Percentiles rank a stretch among this genome's conserved stretches.
Evolutionary conservation across 2,113 vertebrate species (phyloP).

Genomic region (Xenopus borealis): DNA sequence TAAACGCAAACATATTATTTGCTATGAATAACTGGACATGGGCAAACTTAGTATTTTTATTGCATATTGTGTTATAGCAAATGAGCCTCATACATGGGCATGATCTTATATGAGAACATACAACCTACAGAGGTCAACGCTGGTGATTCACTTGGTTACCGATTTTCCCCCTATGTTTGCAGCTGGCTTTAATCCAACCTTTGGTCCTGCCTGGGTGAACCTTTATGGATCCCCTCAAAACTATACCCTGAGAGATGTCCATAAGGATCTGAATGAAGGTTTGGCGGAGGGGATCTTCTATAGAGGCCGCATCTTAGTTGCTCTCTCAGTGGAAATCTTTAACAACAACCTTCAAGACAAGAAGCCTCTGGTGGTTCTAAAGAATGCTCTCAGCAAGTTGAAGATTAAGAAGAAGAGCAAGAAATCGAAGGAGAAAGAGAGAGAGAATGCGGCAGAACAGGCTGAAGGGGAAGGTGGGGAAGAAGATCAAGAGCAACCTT

Average conservation of each 20-base stretch:
- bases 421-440: conserved; percentile 68
- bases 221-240: conserved; percentile 87
- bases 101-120: too few relatives aligned
- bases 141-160: too few relatives aligned
- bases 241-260: conserved; percentile 72
- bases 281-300: conserved; percentile 83
- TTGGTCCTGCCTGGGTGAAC: conserved; percentile 86
- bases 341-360: conserved; percentile 59
- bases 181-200: conserved; percentile 85
- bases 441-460: conserved; percentile 50
- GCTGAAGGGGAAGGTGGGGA: conserved; percentile 43
- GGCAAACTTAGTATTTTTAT: too few relatives aligned
- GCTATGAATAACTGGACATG: too few relatives aligned
- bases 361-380: conserved; percentile 52
- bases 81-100: too few relatives aligned
- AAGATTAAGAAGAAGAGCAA: conserved; percentile 75
- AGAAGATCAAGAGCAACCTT: conserved; percentile 67
- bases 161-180: background rate
- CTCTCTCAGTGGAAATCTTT: conserved; percentile 76
- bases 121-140: too few relatives aligned
- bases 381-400: conserved; percentile 66
- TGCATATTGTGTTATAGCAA: too few relatives aligned
- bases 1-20: too few relatives aligned
- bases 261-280: conserved; percentile 84
- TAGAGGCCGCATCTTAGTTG: conserved; percentile 78